A percentile compares a stretch with the other conserved stretches of the same genome.
phyloP scores from a whole-genome alignment of 2,113 vertebrate species.

The Cyanistes caeruleus region DNA sequence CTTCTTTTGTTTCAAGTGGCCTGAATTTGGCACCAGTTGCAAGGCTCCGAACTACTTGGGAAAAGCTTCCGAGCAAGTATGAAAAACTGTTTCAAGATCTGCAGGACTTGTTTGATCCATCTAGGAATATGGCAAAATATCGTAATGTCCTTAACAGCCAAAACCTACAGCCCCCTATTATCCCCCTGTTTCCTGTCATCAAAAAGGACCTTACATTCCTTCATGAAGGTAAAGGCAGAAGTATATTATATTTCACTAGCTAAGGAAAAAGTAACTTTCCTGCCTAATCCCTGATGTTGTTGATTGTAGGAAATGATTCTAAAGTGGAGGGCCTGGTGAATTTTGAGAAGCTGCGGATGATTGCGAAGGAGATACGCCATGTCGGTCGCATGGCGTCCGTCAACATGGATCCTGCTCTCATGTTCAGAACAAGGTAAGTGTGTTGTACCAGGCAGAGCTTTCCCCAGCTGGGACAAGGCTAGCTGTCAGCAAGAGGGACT shows the following conservation, averaged over 20 bases:
- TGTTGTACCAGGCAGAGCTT: background rate
- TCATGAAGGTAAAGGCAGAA: conserved; percentile 86
- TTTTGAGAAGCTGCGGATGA: conserved; percentile 99
- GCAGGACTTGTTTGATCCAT: conserved; percentile 97
- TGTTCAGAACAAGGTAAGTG: conserved; percentile 93
- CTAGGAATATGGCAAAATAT: conserved; percentile 99
- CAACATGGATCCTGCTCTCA: conserved; percentile 97
- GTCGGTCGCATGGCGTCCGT: conserved; percentile 97
- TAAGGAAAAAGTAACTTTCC: background rate
- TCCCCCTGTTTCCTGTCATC: conserved; percentile 96
- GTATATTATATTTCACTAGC: background rate
- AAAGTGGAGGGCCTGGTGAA: conserved; percentile 98
- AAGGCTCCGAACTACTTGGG: conserved; percentile 95
- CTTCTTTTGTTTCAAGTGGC: conserved; percentile 78
- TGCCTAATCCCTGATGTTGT: background rate
- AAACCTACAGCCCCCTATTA: conserved; percentile 95
- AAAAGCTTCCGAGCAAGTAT: conserved; percentile 97
- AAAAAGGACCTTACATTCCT: conserved; percentile 99
- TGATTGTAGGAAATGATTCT: conserved; percentile 89
- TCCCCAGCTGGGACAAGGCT: background rate
- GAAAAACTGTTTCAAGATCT: conserved; percentile 97
- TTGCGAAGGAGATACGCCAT: conserved; percentile 97
- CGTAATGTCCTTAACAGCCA: conserved; percentile 96
- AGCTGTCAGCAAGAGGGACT: background rate
- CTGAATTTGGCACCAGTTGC: conserved; percentile 95